Base-by-base conservation (phyloP, 2,888 invertebrate genomes). In the Caenorhabditis doughertyi region DNA sequence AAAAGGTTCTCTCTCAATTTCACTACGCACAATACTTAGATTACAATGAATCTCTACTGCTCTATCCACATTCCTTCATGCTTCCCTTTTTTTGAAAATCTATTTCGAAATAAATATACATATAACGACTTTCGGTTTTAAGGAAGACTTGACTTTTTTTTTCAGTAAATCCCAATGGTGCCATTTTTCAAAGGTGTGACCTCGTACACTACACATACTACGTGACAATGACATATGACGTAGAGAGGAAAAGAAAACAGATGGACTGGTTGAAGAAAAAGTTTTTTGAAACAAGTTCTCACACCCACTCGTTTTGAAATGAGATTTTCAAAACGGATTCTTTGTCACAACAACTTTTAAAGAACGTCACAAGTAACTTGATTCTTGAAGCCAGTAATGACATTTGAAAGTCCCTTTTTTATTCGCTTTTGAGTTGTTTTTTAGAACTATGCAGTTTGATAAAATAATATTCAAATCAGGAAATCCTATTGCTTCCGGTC, bases 181-280 rank as follows among this genome's bases (percentile, higher is more conserved):
- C 53, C 1, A 62, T 77, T 68, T 62, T 77, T 77, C 68, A 62
- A 60, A 77, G 77, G 77, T 77, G 77, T 73, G 53, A 65, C 65
- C 53, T 56, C 67, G 49, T 56, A 68, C 68, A 32, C 42, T 35
- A 65, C 55, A 56, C 55, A 42, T 25, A 65, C 47, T 64, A 65
- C 65, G 67, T 44, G 67, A 76, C 74, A 67, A 76, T 49, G 67
- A 65, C 29, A 56, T 32, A 56, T 65, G 74, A 76, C 74, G 65
- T 53, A 32, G 51, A 8, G 35, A 21, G 32, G 5, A 27, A 49
- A 55, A 49, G 62, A 29, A 29, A 67, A 55, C 65, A 51, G 65
- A 65, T 65, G 65, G 65, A n/a, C n/a, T n/a, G 35, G 23, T 8
- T 18, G 49, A 16, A 47, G 49, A 49, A 55, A 73, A n/a, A 72